phyloP scores from a whole-genome alignment of 2,797 vertebrate species.

The Enteromius anoplus region DNA sequence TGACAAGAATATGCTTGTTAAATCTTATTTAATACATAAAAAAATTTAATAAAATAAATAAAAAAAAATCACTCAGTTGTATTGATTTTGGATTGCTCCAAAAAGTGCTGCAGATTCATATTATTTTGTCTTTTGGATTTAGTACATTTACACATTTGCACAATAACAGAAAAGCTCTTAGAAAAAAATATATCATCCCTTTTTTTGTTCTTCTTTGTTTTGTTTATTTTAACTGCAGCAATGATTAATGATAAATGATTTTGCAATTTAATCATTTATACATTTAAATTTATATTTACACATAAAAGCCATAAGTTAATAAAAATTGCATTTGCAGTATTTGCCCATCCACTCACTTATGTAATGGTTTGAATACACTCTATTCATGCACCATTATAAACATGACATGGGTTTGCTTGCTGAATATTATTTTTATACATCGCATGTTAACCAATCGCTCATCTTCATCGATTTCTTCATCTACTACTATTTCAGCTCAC shows the following conservation, averaged over 20 bases:
- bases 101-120: background rate
- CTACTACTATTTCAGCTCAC: constrained; percentile 1
- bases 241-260: no score
- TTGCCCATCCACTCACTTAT: background rate
- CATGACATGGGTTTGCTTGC: background rate
- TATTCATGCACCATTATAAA: background rate
- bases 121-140: constrained; percentile 32
- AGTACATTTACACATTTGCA: background rate
- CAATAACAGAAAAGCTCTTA: background rate
- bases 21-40: background rate
- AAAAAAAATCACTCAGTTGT: background rate
- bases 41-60: no score
- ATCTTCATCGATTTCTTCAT: background rate
- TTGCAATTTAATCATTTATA: background rate
- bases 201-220: no score
- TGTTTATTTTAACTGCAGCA: background rate
- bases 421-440: background rate
- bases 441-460: background rate
- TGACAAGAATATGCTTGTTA: background rate
- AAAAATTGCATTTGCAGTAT: background rate
- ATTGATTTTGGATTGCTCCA: background rate
- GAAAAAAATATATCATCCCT: background rate
- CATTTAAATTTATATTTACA: background rate
- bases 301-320: background rate
- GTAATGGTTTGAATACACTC: background rate